phyloP scores from a whole-genome alignment of 2,888 invertebrate genomes.

The Drosophila pegasa region DNA sequence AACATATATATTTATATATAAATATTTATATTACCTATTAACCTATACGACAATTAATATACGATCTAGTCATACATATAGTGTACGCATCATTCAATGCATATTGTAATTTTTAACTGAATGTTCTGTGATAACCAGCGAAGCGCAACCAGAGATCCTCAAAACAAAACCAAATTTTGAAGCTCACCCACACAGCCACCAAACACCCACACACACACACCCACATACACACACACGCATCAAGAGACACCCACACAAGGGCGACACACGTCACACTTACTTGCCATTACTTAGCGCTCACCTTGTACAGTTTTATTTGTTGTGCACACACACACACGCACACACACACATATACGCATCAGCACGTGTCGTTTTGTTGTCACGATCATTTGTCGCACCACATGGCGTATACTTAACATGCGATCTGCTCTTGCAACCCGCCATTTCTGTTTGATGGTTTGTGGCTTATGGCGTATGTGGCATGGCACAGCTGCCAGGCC shows the following conservation, averaged over 20 bases:
- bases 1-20: constrained; percentile 36
- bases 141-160: constrained; percentile 60
- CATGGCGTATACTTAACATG: constrained; percentile 49
- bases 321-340: constrained; percentile 13
- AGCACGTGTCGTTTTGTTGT: constrained; percentile 33
- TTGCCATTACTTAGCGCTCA: constrained; percentile 30
- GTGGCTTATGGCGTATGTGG: constrained; percentile 43
- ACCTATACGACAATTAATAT: constrained; percentile 54
- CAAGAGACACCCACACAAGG: constrained; percentile 30
- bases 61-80: constrained; percentile 64
- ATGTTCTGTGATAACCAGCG: constrained; percentile 73
- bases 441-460: constrained; percentile 20
- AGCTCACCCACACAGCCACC: constrained; percentile 8
- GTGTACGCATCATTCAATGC: constrained; percentile 79
- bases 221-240: constrained; percentile 7
- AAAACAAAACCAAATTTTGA: constrained; percentile 28
- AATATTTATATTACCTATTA: constrained; percentile 55
- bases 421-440: constrained; percentile 35
- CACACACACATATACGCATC: constrained; percentile 14
- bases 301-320: constrained; percentile 28
- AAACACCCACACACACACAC: constrained; percentile 12
- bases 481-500: constrained; percentile 56
- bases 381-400: constrained; percentile 57
- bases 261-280: constrained; percentile 21
- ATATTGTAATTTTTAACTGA: constrained; percentile 79